A percentile compares a stretch with the other conserved stretches of the same genome.
phyloP scores from a whole-genome alignment of 1,140 invertebrate species.

The Heliothis virescens region DNA sequence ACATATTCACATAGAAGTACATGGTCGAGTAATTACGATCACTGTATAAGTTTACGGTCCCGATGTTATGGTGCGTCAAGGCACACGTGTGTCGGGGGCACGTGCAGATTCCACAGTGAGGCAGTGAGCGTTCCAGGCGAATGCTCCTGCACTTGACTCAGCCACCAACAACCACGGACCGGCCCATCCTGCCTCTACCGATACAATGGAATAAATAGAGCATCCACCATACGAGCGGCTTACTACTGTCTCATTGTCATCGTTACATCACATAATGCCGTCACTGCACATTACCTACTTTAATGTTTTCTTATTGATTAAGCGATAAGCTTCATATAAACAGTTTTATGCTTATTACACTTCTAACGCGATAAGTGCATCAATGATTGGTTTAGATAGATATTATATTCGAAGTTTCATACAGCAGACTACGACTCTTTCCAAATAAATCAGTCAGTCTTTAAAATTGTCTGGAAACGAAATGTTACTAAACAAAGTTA shows the following conservation, averaged over 20 bases:
- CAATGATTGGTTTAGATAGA: too few relatives aligned
- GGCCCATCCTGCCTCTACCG: conserved; percentile 69
- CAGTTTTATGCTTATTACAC: too few relatives aligned
- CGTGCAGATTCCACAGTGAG: conserved; percentile 79
- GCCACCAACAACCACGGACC: conserved; percentile 63
- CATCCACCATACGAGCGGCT: conserved; percentile 44
- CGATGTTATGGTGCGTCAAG: conserved; percentile 62
- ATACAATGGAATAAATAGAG: conserved; percentile 70
- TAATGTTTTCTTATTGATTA: conserved; percentile 34
- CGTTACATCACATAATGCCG: conserved; percentile 39
- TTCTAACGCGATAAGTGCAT: too few relatives aligned
- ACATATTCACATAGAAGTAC: conserved; percentile 53
- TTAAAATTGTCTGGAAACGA: too few relatives aligned
- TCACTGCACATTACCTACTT: conserved; percentile 15
- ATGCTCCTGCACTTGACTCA: conserved; percentile 81
- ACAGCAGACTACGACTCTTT: too few relatives aligned
- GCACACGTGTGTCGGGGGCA: conserved; percentile 73
- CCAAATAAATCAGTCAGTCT: too few relatives aligned
- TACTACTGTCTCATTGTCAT: conserved; percentile 30
- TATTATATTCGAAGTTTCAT: too few relatives aligned
- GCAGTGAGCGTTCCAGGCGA: conserved; percentile 75
- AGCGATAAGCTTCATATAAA: not conserved
- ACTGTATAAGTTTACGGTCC: conserved; percentile 46
- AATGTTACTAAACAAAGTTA: too few relatives aligned
- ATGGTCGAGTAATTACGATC: conserved; percentile 55